A percentile compares a stretch with the other conserved stretches of the same genome.
phyloP scores from a whole-genome alignment of 2,113 vertebrate genomes.

The Saccopteryx bilineata region DNA sequence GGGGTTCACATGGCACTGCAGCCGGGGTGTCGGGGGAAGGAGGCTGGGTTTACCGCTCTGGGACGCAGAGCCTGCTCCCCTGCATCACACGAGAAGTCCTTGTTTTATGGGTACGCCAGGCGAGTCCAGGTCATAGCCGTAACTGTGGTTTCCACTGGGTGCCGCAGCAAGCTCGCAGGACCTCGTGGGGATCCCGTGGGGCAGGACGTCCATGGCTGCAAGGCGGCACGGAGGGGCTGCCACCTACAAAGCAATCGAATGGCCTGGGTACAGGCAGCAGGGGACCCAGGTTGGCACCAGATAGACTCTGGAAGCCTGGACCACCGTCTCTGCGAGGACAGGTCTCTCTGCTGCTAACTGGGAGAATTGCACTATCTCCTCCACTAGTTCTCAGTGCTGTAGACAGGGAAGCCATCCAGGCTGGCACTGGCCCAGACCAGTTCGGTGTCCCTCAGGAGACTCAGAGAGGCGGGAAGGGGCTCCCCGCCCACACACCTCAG shows the following conservation, averaged over 20 bases:
- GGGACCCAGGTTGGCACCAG: fast-evolving
- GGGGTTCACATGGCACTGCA: slow-evolving; percentile 18
- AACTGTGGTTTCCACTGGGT: background rate
- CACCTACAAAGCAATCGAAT: fast-evolving
- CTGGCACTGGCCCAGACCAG: background rate
- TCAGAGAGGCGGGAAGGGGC: too few relatives aligned
- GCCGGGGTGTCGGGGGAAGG: background rate
- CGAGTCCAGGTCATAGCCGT: background rate
- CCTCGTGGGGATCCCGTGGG: background rate
- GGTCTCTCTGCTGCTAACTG: background rate
- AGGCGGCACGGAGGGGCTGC: background rate
- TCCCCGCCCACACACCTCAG: fast-evolving
- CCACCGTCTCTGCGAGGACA: background rate
- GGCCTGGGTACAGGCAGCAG: background rate
- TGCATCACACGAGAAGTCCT: background rate
- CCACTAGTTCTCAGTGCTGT: background rate
- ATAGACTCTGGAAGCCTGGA: background rate
- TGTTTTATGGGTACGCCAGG: background rate
- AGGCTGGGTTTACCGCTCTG: slow-evolving; percentile 33
- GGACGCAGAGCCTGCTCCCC: background rate
- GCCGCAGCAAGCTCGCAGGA: background rate
- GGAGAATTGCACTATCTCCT: background rate
- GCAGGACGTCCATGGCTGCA: fast-evolving
- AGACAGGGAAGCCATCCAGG: background rate
- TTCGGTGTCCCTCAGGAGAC: background rate